Base-by-base conservation (phyloP, 2,888 invertebrate species). In the Amaurobius ferox region DNA sequence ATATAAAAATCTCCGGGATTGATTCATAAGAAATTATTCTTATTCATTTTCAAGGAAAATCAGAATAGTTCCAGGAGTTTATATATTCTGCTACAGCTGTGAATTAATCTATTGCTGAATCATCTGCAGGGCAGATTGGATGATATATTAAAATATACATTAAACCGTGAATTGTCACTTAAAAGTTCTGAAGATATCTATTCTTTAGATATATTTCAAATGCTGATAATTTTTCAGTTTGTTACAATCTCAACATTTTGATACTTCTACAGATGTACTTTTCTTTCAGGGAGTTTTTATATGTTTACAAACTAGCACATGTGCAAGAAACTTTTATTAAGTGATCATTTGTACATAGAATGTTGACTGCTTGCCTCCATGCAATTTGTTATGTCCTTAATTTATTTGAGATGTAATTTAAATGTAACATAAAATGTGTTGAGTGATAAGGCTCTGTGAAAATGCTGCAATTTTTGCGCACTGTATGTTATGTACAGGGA, bases 221-320 rank as follows among this genome's bases (percentile, higher is more conserved):
- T 30, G 32, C 19, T 48, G 55, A 64, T 66, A 30, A 76, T 83
- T 55, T 66, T 70, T 83, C 76, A 76, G 76, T 83, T 71, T 67
- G 55, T 48, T 48, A 71, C 68, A 67, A 19, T 67, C 29, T 62
- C 81, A 83, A 40, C 44, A 77, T 70, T 86, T 86, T 79, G 79
- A 80, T 80, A 80, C 74, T 79, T 72, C 73, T 86, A 68, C 85
- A 64, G 71, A 62, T 79, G 73, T 76, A 86, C 55, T 74, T 85
- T 86, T 83, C 55, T 86, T 86, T 86, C 86, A 86, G 71, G 79
- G 79, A 80, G 70, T 86, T 86, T 86, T 79, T 86, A 86, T 66
- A 80, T 79, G 73, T 79, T 62, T 79, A 86, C 74, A 67, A 66
- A 68, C 66, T 74, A 70, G 79, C 79, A 83, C 79, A 77, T 67